A percentile compares a stretch with the other conserved stretches of the same genome.
Evolutionary conservation across 2,797 vertebrate species (phyloP).

Genomic region (Semotilus atromaculatus): DNA sequence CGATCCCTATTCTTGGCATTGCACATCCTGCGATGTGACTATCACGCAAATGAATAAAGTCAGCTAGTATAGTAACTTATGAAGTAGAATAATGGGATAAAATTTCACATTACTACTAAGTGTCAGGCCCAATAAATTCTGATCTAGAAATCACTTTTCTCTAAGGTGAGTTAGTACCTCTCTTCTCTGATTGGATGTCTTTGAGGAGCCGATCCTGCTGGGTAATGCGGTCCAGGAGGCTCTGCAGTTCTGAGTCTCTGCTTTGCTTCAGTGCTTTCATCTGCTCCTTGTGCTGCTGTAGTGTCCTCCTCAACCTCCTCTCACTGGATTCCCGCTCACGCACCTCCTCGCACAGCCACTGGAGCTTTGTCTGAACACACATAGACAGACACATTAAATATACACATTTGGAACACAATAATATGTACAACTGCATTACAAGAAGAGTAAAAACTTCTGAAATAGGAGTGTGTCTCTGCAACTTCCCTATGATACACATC

Average conservation of each 20-base stretch:
- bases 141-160: neutral
- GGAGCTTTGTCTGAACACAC: constrained; percentile 83
- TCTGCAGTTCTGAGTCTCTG: constrained; percentile 80
- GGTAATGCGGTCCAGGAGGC: constrained; percentile 83
- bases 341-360: constrained; percentile 91
- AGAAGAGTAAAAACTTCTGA: neutral
- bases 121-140: neutral
- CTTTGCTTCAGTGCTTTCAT: constrained; percentile 79
- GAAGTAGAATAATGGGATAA: neutral
- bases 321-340: constrained; percentile 82
- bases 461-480: neutral
- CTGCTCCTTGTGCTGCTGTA: constrained; percentile 83
- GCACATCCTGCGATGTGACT: too few species aligned
- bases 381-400: constrained; percentile 10
- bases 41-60: too few species aligned
- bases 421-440: neutral
- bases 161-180: constrained; percentile 75
- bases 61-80: too few species aligned
- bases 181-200: constrained; percentile 84
- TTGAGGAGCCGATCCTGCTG: constrained; percentile 86
- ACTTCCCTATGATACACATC: neutral
- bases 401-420: neutral
- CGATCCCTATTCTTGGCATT: too few species aligned
- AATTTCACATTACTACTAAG: neutral
- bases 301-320: constrained; percentile 76